Conservation (phyloP, 2,113 vertebrate species). For the Nipponia nippon region DNA sequence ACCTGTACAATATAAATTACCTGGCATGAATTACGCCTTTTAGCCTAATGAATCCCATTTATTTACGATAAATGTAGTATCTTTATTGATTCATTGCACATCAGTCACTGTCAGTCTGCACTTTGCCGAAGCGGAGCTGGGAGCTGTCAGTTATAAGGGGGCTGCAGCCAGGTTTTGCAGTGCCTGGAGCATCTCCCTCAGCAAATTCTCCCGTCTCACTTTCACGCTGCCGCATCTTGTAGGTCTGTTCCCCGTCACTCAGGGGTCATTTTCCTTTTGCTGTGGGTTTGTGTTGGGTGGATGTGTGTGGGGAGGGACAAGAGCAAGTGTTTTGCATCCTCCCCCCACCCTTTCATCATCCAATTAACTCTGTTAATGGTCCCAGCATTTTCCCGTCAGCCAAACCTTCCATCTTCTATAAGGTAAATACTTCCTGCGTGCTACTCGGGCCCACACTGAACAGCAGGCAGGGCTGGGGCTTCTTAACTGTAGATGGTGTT, state of each 20-base stretch:
- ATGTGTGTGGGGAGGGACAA: rapidly evolving
- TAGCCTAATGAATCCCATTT: not conserved
- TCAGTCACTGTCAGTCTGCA: not conserved
- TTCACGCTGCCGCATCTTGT: rapidly evolving
- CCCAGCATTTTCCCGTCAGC: not conserved
- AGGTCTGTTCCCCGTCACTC: not conserved
- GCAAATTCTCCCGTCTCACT: rapidly evolving
- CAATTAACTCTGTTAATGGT: not conserved
- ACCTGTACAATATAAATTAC: not conserved
- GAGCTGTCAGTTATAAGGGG: not conserved
- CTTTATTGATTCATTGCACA: not conserved
- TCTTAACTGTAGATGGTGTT: rapidly evolving
- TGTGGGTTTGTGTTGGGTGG: not conserved
- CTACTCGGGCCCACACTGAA: rapidly evolving
- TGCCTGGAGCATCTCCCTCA: rapidly evolving
- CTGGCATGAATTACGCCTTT: not conserved
- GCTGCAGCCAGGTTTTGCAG: rapidly evolving
- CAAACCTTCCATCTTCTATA: not conserved
- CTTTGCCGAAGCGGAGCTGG: rapidly evolving
- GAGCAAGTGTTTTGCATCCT: rapidly evolving
- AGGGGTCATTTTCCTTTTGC: rapidly evolving
- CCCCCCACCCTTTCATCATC: not conserved
- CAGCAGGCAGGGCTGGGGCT: not conserved
- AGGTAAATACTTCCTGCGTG: rapidly evolving
- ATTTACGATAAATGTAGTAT: not conserved